Evolutionary conservation across 2,797 vertebrate species (phyloP), one percentile per base, ranked within the genome.

Genomic region (Poeciliopsis paucimaculata): DNA sequence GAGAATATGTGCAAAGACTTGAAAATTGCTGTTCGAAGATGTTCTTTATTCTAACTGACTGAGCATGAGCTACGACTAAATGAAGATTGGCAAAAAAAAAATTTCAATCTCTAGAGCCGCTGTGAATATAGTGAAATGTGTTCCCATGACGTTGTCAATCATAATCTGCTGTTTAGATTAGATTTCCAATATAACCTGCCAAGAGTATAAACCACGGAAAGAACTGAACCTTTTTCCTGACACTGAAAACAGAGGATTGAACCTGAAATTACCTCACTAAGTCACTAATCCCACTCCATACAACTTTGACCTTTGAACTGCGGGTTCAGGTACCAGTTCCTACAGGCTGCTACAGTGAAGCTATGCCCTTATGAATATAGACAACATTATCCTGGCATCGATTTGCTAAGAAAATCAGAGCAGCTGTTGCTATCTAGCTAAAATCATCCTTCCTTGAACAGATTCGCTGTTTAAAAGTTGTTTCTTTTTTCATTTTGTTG

Each of bases 241-340:
- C 26, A 31, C 66, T 28, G n/a, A 71, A 77, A 71, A 31, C 18
- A 39, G n/a, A 77, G n/a, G 41, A 28, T 45, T n/a, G 39, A n/a
- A 2, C 41, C 41, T 71, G 23, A 71, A 71, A 71, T n/a, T 7
- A 15, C 66, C 39, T 31, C 10, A 31, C 66, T 77, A 57, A 77
- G n/a, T 51, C 39, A 71, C n/a, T 77, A 71, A 77, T 77, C 76
- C 5, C 39, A 26, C n/a, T 45, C 53, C 39, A 55, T 55, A 77
- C 7, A 77, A 18, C n/a, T n/a, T n/a, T 23, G n/a, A 70, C 36
- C 49, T 20, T 51, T 55, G 16, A 28, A 34, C 16, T 71, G n/a
- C 2, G 8, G 26, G 62, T 39, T 5, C 39, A 70, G 39, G 12
- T 5, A 12, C 39, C 23, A 43, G 66, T 66, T 66, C 36, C 36